Evolutionary conservation across 2,113 vertebrate genomes (phyloP), one percentile per base, ranked within the genome.

Genomic region (Proterorhinus semilunaris): DNA sequence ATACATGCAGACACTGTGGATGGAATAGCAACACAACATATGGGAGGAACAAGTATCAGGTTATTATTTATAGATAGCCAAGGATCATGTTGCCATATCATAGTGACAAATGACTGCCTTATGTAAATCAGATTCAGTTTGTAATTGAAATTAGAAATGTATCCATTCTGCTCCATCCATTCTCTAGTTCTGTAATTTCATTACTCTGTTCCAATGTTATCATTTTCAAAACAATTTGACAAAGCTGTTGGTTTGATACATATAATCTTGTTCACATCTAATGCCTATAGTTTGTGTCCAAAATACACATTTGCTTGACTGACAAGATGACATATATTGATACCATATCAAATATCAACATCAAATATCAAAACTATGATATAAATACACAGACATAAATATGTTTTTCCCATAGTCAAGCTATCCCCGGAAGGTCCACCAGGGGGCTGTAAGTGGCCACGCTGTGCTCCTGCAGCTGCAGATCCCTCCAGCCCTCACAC

Each of bases 361-460:
- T 21, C 21, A 2, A 58, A 13, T 7, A 6, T 12, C 4, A 58
- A 58, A 59, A n/a, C 11, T 58, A 15, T 57, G 2, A 6, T 42
- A 5, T 36, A 36, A 36, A 36, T 36, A 36, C 27, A 36, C 27
- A 36, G 27, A 36, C 27, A 42, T 58, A 36, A 58, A 36, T 6
- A 13, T 58, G 27, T 11, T 13, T 44, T 59, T 13, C 10, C 57
- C 15, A n/a, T 43, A 59, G 57, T 2, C 7, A 7, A n/a, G 15
- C 43, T 5, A n/a, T 61, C 2, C 58, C 45, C 12, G 6, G 1
- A 57, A 45, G 1, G 2, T 16, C 85, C 90, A 88, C 86, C 67
- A 72, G 88, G 80, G 83, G 90, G 90, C 73, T 84, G 80, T 82
- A 62, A 50, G 69, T 15, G 62, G 84, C 84, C 85, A 76, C 8